Base-by-base conservation (phyloP, 2,797 vertebrate genomes). In the Acanthurus lineatus region DNA sequence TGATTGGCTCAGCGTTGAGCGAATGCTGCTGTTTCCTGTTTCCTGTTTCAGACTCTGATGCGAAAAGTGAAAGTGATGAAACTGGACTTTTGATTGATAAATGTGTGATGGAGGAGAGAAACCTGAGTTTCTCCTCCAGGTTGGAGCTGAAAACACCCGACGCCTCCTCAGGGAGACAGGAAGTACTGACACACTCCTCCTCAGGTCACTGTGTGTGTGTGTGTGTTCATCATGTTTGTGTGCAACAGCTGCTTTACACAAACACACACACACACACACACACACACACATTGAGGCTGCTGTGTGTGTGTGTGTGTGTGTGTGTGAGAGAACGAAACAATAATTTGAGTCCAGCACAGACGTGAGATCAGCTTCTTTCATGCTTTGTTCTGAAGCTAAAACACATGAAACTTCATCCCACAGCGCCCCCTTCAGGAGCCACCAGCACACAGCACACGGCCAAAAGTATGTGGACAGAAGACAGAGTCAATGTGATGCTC, bases 131-230 rank as follows among this genome's bases (percentile, higher is more conserved):
- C 28, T 52, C 72, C 77, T 77, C 53, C 77, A 78, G 81, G 58
- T 74, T n/a, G 48, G n/a, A 69, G 32, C 54, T 14, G 65, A 67
- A 58, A 22, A 64, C 8, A 77, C 51, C 71, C 40, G 6, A 72
- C 56, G 57, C 76, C 64, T 82, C 78, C 69, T 60, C 85, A 60
- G 54, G 64, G 73, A 84, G 61, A 71, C 76, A 73, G 76, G 73
- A 77, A 77, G 42, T 20, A 4, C 70, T 76, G 76, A 64, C 76
- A 64, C 77, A 69, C 71, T 49, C 86, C 86, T 81, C 74, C 83
- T 76, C 86, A 88, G 86, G 81, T 84, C 75, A 59, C 32, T 7
- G 28, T 49, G 48, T 60, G 54, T 52, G 68, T 69, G 53, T 63
- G 51, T 57, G 52, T 38, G 59, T 35, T 57, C 28, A 9, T 44